Evolutionary conservation across 2,888 invertebrate species (phyloP), one percentile per base, ranked within the genome.

Genomic region (Malacosoma neustria): DNA sequence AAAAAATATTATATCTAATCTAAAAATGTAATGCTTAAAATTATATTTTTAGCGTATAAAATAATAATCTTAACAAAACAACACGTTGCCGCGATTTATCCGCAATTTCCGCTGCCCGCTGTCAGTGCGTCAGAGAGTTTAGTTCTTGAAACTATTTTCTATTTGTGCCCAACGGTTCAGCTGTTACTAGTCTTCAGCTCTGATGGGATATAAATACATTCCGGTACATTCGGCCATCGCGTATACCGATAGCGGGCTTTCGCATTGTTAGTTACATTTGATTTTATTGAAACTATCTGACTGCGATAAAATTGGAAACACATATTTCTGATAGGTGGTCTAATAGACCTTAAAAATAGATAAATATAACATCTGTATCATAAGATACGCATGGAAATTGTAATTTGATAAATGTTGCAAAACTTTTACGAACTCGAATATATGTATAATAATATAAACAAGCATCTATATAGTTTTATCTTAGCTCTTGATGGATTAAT

Each of bases 91-190:
- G 13, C 32, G 32, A 11, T 7, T 22, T 22, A 22, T 3, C 22
- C 22, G 5, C 22, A 5, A 22, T 22, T 12, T 12, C 32, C 13
- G 12, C 7, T 12, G 13, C 32, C 34, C 72, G 75, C 76, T 59
- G 9, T 5, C 43, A 68, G 30, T 39, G 32, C 15, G 40, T 29
- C 64, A 61, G 30, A 57, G 44, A 46, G 65, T 57, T 72, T 68
- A 73, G 72, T 79, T 79, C 80, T 81, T 75, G 77, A 84, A 84
- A 80, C 81, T 80, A 84, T 84, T 82, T 84, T 84, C 84, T 84
- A 84, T 84, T 81, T 76, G 68, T 69, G 79, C 73, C 56, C 72
- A 63, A 54, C 65, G 47, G 70, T 71, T 81, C 82, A 84, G 82
- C 84, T 82, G 81, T 68, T 76, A 63, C 72, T 54, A 65, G 64